phyloP scores from a whole-genome alignment of 2,888 invertebrate genomes.

The Seladonia tumulorum region DNA sequence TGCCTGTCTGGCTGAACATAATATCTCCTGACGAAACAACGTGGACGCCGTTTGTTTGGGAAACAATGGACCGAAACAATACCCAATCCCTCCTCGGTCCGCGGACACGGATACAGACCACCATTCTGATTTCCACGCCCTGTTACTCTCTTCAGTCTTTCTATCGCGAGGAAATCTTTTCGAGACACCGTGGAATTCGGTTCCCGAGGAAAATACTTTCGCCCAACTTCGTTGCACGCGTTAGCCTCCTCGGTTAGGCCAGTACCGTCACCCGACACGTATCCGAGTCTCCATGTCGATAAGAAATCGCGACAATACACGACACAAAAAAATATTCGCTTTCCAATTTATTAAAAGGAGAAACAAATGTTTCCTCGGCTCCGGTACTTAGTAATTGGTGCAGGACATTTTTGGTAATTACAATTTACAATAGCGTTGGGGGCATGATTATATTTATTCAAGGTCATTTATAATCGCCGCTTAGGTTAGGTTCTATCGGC shows the following conservation, averaged over 20 bases:
- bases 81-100: constrained; percentile 74
- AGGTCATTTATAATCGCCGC: too few relatives aligned
- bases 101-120: constrained; percentile 66
- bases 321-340: too few relatives aligned
- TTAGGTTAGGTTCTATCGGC: too few relatives aligned
- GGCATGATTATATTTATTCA: too few relatives aligned
- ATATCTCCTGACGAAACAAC: constrained; percentile 83
- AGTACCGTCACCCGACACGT: neutral
- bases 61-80: constrained; percentile 84
- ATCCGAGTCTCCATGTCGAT: neutral
- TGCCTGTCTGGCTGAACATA: constrained; percentile 80
- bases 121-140: constrained; percentile 62
- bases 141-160: constrained; percentile 63
- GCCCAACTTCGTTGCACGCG: neutral
- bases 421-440: too few relatives aligned
- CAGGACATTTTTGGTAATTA: too few relatives aligned
- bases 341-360: too few relatives aligned
- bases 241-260: neutral
- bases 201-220: constrained; percentile 27
- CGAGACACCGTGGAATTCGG: constrained; percentile 23
- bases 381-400: too few relatives aligned
- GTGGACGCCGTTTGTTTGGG: constrained; percentile 83
- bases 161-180: constrained; percentile 53
- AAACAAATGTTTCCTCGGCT: too few relatives aligned
- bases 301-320: neutral